Base-by-base conservation (phyloP, 2,797 vertebrate species). In the Artibeus jamaicensis region DNA sequence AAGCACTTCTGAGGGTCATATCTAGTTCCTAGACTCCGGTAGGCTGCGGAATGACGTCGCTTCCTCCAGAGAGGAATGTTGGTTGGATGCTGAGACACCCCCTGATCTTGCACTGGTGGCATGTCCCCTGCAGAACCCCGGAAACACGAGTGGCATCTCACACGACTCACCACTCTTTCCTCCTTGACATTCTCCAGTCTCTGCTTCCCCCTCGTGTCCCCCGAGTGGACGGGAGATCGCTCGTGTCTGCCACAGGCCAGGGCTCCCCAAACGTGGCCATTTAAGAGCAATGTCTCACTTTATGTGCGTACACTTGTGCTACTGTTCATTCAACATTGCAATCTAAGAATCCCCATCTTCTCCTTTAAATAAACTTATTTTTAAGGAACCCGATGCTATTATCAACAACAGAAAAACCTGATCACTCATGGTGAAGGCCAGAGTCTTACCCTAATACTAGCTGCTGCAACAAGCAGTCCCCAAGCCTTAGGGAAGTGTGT, bases 31-130 rank as follows among this genome's bases (percentile, higher is more conserved):
- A 6, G 34, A 18, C 9, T n/a, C 44, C 15, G 5, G 6, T 2
- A 10, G 37, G 21, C 55, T 1, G 0, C 3, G 22, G 32, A 3
- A n/a, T 42, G 16, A 1, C 8, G 2, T 2, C 3, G 16, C 46
- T 44, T 44, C 29, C 9, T 6, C 24, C 26, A 29, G 26, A 46
- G 32, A 67, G 42, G 7, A 34, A 26, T 32, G 24, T 67, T 65
- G 2, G 10, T 15, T 14, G 0, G 29, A 12, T 2, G 3, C n/a
- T 14, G 44, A 39, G 6, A 22, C 4, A 21, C 6, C 18, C 10
- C 12, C 57, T 67, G 26, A 46, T 16, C 34, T 18, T 5, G 5
- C 8, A 5, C 22, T 2, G 11, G 3, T 22, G 5, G 32, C 50
- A 21, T 26, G 26, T 26, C 15, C 24, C 9, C 16, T n/a, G 22